Conservation (phyloP, 2,888 invertebrate genomes). For the Pyrrhia umbra region DNA sequence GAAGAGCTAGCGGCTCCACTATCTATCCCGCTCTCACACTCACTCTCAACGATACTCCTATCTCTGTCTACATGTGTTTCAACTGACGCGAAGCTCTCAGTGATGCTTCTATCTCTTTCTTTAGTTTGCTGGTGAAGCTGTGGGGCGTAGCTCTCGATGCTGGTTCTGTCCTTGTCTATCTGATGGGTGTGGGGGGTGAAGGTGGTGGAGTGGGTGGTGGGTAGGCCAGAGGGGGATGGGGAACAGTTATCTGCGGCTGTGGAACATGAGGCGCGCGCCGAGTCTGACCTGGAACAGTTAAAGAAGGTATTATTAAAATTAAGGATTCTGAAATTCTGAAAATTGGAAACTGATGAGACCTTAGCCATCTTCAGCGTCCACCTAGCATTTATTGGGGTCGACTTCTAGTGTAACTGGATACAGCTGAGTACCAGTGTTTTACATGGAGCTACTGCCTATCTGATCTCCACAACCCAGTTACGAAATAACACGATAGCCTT, state of each 20-base stretch:
- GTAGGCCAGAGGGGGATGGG: constrained; percentile 46
- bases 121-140: constrained; percentile 17
- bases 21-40: constrained; percentile 51
- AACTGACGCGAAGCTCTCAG: constrained; percentile 46
- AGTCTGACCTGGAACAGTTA: constrained; percentile 51
- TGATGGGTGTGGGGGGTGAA: constrained; percentile 33
- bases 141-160: constrained; percentile 43
- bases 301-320: background rate
- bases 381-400: too few relatives aligned
- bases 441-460: too few relatives aligned
- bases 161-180: constrained; percentile 55
- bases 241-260: constrained; percentile 59
- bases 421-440: too few relatives aligned
- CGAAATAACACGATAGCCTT: too few relatives aligned
- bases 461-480: too few relatives aligned
- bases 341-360: too few relatives aligned
- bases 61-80: constrained; percentile 43
- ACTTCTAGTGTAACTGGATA: too few relatives aligned
- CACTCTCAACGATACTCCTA: constrained; percentile 39
- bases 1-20: constrained; percentile 43
- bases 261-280: constrained; percentile 67
- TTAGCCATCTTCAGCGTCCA: too few relatives aligned
- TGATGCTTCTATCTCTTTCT: constrained; percentile 15
- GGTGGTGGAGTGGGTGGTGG: constrained; percentile 38
- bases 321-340: too few relatives aligned